Evolutionary conservation across 2,797 vertebrate species (phyloP), one percentile per base, ranked within the genome.

Genomic region (Acrossocheilus wenchowensis): DNA sequence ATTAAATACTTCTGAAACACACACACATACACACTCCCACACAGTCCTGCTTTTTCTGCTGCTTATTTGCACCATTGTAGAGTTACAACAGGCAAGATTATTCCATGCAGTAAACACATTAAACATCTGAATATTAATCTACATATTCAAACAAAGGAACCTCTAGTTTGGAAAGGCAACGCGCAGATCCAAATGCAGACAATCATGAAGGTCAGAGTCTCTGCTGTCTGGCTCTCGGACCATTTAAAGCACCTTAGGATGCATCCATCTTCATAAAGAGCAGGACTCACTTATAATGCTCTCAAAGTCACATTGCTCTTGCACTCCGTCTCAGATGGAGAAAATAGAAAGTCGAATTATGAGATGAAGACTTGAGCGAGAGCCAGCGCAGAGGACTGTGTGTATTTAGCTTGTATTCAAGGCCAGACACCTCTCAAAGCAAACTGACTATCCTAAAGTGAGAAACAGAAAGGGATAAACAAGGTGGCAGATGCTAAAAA

Each of bases 191-290:
- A 41, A 43, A 48, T 0, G 10, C 39, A 85, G 64, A 79, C 34
- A 48, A 9, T 19, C 11, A 34, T 1, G 77, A 80, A 80, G 68
- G 66, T 80, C 48, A 73, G 9, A 78, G 62, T 52, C 57, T 60
- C 48, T 79, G 74, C 23, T 52, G 48, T 80, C 78, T 39, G 50
- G 54, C 43, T 73, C 69, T 80, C 17, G 43, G 54, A 72, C 36
- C 8, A 3, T 36, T 77, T 62, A 75, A 83, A 64, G 82, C 19
- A 43, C 71, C 41, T 48, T 36, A 36, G 83, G 1, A 71, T 34
- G 12, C 50, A 85, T 71, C 36, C 36, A 72, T 85, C 84, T 72
- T 85, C 77, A 79, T 79, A 85, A 79, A 85, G 50, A 60, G 39
- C 50, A 43, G 43, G 45, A 45, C 34, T 78, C 14, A 43, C 62